Percentiles rank a stretch among this genome's conserved stretches.
Conservation (phyloP, 2,888 invertebrate genomes). For the Tenodera sinensis region DNA sequence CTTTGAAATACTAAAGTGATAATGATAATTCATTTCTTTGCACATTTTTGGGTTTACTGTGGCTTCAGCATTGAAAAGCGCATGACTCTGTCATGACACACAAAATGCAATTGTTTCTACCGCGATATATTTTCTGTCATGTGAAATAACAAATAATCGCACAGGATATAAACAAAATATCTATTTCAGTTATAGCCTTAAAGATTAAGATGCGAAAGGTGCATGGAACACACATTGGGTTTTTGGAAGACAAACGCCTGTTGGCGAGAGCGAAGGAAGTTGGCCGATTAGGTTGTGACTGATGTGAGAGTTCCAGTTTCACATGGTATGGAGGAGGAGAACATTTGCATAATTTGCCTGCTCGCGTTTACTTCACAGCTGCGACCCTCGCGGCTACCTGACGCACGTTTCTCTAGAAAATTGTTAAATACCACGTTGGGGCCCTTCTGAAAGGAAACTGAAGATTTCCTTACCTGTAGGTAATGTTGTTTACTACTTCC, state of each 20-base stretch:
- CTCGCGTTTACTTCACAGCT: neutral
- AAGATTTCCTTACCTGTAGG: neutral
- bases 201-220: too few relatives aligned
- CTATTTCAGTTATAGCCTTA: too few relatives aligned
- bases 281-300: neutral
- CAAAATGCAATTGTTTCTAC: too few relatives aligned
- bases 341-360: neutral
- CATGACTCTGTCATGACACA: too few relatives aligned
- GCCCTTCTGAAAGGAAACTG: neutral
- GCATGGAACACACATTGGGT: neutral
- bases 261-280: neutral
- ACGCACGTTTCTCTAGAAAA: neutral
- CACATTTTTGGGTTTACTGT: too few relatives aligned
- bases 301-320: neutral
- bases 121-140: too few relatives aligned
- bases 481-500: too few relatives aligned
- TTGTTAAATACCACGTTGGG: neutral
- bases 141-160: too few relatives aligned
- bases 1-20: too few relatives aligned
- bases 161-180: too few relatives aligned
- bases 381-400: neutral
- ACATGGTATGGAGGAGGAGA: neutral
- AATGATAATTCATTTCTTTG: too few relatives aligned
- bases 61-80: too few relatives aligned
- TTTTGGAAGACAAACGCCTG: neutral